Evolutionary conservation across 2,113 vertebrate genomes (phyloP).

Genomic region (Poecile atricapillus): DNA sequence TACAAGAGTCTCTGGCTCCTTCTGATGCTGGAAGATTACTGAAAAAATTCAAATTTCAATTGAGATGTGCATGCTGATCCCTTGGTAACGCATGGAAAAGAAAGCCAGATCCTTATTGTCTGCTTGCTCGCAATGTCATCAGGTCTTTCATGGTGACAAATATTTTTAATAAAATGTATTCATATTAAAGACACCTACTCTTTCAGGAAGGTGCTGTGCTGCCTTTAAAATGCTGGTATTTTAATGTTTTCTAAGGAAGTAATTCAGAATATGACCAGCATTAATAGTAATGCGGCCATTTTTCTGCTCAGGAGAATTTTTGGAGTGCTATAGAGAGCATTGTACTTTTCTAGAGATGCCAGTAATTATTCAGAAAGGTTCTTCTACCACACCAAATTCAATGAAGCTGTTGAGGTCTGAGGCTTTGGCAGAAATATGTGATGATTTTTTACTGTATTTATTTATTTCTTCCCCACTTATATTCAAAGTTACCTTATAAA

Average conservation of each 20-base stretch:
- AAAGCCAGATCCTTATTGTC: not conserved
- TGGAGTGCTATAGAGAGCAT: not conserved
- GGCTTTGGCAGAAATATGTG: not conserved
- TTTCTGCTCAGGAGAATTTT: slow-evolving; percentile 21
- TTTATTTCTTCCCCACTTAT: not conserved
- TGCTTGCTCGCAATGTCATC: not conserved
- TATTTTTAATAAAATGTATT: not conserved
- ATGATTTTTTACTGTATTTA: not conserved
- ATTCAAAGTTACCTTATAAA: not conserved
- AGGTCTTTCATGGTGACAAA: not conserved
- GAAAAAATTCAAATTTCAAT: not conserved
- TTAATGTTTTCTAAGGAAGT: not conserved
- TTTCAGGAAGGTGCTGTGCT: not conserved
- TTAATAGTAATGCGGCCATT: slow-evolving; percentile 11
- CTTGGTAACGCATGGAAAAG: not conserved
- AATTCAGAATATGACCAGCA: not conserved
- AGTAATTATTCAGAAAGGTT: slow-evolving; percentile 14
- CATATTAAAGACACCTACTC: not conserved
- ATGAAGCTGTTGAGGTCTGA: not conserved
- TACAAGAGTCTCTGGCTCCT: not conserved
- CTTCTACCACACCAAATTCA: not conserved
- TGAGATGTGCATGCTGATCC: not conserved
- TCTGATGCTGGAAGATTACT: not conserved
- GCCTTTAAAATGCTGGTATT: not conserved
- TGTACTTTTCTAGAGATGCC: not conserved